Evolutionary conservation across 64 coral and sea anemone genomes (phyloP).

Genomic region (Dendrophyllia cribrosa): DNA sequence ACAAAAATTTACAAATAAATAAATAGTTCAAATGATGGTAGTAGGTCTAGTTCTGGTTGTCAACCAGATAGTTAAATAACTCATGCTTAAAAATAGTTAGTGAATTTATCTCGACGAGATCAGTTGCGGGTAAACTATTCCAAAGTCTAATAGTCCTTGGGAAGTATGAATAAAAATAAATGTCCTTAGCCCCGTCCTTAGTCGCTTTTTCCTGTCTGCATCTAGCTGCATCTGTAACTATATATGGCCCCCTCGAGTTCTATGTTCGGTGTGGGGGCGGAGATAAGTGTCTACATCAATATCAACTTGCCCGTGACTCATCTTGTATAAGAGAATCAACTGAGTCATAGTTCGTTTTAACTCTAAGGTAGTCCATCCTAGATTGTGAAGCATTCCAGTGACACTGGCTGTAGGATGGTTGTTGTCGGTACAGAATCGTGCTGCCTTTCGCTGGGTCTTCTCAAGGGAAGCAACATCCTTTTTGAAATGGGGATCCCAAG

Average conservation of each 20-base stretch:
- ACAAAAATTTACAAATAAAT: too few relatives aligned
- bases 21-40: too few relatives aligned
- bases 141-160: too few relatives aligned
- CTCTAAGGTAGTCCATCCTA: conserved; percentile 61
- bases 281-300: neutral
- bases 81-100: too few relatives aligned
- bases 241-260: conserved; percentile 36
- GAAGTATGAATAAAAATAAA: conserved; percentile 54
- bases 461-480: too few relatives aligned
- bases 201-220: conserved; percentile 21
- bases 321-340: conserved; percentile 50
- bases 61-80: too few relatives aligned
- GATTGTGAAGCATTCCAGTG: conserved; percentile 56
- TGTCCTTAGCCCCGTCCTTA: too few relatives aligned
- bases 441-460: neutral
- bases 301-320: conserved; percentile 20
- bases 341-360: conserved; percentile 21
- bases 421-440: too few relatives aligned
- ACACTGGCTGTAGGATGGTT: conserved; percentile 66
- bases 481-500: too few relatives aligned
- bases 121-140: too few relatives aligned
- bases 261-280: conserved; percentile 14
- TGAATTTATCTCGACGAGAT: too few relatives aligned
- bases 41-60: too few relatives aligned
- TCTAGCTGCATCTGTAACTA: conserved; percentile 33